Evolutionary conservation across 2,113 vertebrate species (phyloP), one percentile per base, ranked within the genome.

Genomic region (Anguilla japonica): DNA sequence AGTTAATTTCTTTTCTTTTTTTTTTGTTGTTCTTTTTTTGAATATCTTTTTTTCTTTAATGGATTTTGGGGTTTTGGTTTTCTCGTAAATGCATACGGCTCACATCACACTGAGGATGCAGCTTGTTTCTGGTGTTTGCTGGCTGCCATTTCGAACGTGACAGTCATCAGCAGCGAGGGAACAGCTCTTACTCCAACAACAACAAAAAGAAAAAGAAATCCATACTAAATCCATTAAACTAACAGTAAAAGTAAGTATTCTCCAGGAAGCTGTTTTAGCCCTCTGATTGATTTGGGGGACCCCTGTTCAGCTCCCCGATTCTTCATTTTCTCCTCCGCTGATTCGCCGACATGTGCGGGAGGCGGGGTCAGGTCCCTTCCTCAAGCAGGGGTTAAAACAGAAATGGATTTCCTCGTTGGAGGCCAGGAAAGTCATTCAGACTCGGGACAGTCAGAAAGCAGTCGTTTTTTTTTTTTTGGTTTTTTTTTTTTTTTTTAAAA

Each of bases 361-460:
- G 53, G 60, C 26, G 43, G 43, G 29, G 81, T 78, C 87, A 92
- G 92, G 93, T 95, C 91, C 90, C 3, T 93, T 93, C 91, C 93
- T 96, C 93, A 92, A 93, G 95, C 91, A 95, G 94, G 92, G 91
- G 94, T 95, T 94, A 95, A 92, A 95, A 91, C 91, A 88, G 91
- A n/a, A 80, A 57, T 29, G 39, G 87, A 91, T 91, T 89, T 91
- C 90, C 85, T 90, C 56, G 87, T 34, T 84, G 89, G 90, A 95
- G 92, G 92, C 95, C 95, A 97, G 95, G 94, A 96, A 95, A 94
- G 93, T 94, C 94, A 93, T 91, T 94, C 94, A 95, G 92, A 93
- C 94, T 91, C 93, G 95, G 60, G 95, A 95, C 90, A 95, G 95
- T 95, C 95, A 93, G 94, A 94, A 91, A 90, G 13, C 8, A 53